phyloP scores from a whole-genome alignment of 2,888 invertebrate species.

The Amaurobius ferox region DNA sequence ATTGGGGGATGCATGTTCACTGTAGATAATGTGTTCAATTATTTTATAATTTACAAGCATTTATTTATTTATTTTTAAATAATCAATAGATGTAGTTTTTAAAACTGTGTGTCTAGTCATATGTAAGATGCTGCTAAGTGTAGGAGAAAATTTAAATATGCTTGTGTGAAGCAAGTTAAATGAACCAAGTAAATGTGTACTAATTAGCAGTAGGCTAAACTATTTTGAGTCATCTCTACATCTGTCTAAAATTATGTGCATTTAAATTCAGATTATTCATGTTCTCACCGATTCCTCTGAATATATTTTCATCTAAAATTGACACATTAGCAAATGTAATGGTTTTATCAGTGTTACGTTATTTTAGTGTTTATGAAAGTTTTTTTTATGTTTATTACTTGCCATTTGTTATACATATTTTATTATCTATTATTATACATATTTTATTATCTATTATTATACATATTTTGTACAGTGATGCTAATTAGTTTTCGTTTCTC shows the following conservation, averaged over 20 bases:
- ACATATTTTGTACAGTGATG: too few relatives aligned
- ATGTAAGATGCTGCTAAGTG: slow-evolving; percentile 48
- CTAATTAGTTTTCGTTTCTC: too few relatives aligned
- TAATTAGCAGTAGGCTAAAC: slow-evolving; percentile 5
- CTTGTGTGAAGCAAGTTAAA: neutral
- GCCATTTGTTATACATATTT: too few relatives aligned
- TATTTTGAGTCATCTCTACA: neutral
- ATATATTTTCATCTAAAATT: neutral
- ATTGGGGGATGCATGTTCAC: neutral
- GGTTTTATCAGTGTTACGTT: neutral
- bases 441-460: too few relatives aligned
- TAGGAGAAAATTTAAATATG: slow-evolving; percentile 24
- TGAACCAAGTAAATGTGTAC: slow-evolving; percentile 9
- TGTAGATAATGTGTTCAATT: neutral
- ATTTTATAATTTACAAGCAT: slow-evolving; percentile 5
- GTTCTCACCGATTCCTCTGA: neutral
- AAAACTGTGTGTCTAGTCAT: slow-evolving; percentile 51
- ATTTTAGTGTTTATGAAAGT: neutral
- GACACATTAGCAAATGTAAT: neutral
- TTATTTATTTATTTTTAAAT: slow-evolving; percentile 28
- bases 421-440: too few relatives aligned
- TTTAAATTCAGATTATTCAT: neutral
- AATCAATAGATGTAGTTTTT: slow-evolving; percentile 37
- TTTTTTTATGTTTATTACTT: too few relatives aligned
- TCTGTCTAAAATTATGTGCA: neutral